Evolutionary conservation across 2,888 invertebrate species (phyloP).

Genomic region (Sinohyriopsis cumingii): DNA sequence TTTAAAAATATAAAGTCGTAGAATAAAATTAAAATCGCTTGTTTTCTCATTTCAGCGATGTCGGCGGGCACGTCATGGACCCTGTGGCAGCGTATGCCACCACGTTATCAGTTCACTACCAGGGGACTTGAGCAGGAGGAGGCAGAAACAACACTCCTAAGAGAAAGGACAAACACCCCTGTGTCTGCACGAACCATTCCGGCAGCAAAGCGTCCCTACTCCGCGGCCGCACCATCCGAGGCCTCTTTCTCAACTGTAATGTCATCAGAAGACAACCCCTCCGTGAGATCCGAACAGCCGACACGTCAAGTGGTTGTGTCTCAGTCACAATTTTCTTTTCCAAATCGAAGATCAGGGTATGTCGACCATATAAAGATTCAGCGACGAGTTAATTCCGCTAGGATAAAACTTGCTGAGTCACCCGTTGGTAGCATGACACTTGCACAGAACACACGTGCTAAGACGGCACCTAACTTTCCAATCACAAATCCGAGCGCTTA

Average conservation of each 20-base stretch:
- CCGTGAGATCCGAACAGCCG: neutral
- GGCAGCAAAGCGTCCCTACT: slow-evolving; percentile 3
- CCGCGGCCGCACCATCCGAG: neutral
- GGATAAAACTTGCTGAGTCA: slow-evolving; percentile 38
- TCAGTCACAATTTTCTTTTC: slow-evolving; percentile 27
- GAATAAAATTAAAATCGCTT: neutral
- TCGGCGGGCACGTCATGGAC: slow-evolving; percentile 48
- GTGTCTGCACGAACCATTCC: neutral
- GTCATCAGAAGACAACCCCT: slow-evolving; percentile 7
- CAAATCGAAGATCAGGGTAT: slow-evolving; percentile 49
- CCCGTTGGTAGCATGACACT: slow-evolving; percentile 11
- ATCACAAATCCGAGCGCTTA: slow-evolving; percentile 31
- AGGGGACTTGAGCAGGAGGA: slow-evolving; percentile 27
- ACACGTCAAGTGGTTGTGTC: neutral
- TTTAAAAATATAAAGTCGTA: too few relatives aligned
- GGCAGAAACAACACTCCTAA: slow-evolving; percentile 13
- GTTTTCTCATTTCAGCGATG: slow-evolving; percentile 34
- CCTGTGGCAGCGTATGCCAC: slow-evolving; percentile 55
- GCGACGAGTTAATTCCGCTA: slow-evolving; percentile 48
- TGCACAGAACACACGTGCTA: slow-evolving; percentile 21
- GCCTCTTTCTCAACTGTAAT: slow-evolving; percentile 1
- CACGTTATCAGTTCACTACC: slow-evolving; percentile 52
- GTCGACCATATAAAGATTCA: slow-evolving; percentile 50
- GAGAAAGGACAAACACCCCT: neutral
- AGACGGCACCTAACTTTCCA: slow-evolving; percentile 39